Conservation (phyloP, 2,113 vertebrate genomes). For the Alligator sinensis region DNA sequence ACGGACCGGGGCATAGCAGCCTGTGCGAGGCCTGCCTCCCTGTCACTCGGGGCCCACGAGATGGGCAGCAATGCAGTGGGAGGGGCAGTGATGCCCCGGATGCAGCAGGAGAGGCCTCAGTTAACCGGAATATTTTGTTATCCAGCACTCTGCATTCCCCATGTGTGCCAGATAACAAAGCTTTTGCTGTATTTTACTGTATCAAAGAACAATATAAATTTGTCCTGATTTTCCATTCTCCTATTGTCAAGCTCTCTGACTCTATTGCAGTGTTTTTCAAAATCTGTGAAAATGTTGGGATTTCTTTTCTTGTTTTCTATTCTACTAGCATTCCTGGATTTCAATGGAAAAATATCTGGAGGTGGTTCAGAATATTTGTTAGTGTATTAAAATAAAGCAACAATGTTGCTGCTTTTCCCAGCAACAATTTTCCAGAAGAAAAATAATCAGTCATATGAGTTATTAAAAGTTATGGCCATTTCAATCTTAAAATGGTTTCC, state of each 20-base stretch:
- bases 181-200: too few species aligned
- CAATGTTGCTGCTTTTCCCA: background rate
- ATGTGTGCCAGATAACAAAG: too few species aligned
- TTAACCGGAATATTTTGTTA: too few species aligned
- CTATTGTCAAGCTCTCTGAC: background rate
- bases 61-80: too few species aligned
- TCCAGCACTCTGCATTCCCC: too few species aligned
- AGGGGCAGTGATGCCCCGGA: too few species aligned
- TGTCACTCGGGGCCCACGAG: too few species aligned
- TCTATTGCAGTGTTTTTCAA: background rate
- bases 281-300: background rate
- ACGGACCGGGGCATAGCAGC: too few species aligned
- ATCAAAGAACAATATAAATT: background rate
- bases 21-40: too few species aligned
- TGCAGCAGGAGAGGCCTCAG: too few species aligned
- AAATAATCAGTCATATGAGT: background rate
- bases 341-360: background rate
- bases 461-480: background rate
- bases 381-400: background rate
- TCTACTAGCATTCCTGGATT: background rate
- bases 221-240: background rate
- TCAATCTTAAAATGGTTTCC: background rate
- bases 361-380: background rate
- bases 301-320: background rate
- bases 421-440: background rate